Evolutionary conservation across 1,140 invertebrate species (phyloP).

Genomic region (Caenorhabditis elegans): WBcel235 BX284604.4:11996001-11996500

Average conservation of each 20-base stretch:
- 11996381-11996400: slow-evolving; percentile 30
- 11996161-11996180: slow-evolving; percentile 39
- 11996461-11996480: not conserved
- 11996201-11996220: slow-evolving; percentile 25
- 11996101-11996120: slow-evolving; percentile 27
- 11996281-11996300: not conserved
- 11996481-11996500: slow-evolving; percentile 30
- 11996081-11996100: not conserved
- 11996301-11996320: slow-evolving; percentile 25
- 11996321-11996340: slow-evolving; percentile 18
- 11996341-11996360: slow-evolving; percentile 21
- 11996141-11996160: slow-evolving; percentile 6
- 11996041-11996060: slow-evolving; percentile 34
- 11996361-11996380: slow-evolving; percentile 28
- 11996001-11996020: slow-evolving; percentile 23
- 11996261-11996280: slow-evolving; percentile 27
- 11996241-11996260: slow-evolving; percentile 38
- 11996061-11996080: slow-evolving; percentile 5
- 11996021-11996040: not conserved
- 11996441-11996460: not conserved
- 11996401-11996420: slow-evolving; percentile 15
- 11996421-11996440: not conserved
- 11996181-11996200: slow-evolving; percentile 38
- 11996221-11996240: slow-evolving; percentile 35
- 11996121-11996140: slow-evolving; percentile 20